Percentiles rank a stretch among this genome's conserved stretches.
Evolutionary conservation across 1,140 invertebrate genomes (phyloP).

Genomic region (Sweltsa coloradensis): DNA sequence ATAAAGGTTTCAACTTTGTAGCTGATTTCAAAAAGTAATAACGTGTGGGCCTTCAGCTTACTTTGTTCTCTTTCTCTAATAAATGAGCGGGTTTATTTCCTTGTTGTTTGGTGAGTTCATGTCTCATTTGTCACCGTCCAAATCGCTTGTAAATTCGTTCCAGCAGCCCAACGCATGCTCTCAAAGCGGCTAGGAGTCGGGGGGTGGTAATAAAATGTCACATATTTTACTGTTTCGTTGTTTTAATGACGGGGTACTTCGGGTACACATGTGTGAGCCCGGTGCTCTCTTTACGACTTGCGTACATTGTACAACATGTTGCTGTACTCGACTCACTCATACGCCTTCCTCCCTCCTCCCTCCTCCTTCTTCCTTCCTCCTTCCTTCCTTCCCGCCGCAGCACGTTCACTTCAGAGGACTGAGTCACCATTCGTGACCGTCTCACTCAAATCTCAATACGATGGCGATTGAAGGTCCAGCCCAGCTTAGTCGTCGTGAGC

Average conservation of each 20-base stretch:
- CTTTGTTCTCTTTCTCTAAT: not conserved
- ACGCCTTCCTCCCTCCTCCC: no score
- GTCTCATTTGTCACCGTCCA: conserved; percentile 3
- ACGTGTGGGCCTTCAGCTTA: not conserved
- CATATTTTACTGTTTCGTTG: conserved; percentile 7
- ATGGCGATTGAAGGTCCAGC: no score
- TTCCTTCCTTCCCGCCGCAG: no score
- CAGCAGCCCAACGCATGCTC: not conserved
- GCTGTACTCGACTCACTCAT: no score
- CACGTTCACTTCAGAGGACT: no score
- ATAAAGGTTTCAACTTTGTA: not conserved
- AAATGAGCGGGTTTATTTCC: conserved; percentile 1
- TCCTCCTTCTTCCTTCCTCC: no score
- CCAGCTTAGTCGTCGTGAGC: no score
- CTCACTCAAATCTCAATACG: no score
- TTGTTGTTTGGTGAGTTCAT: conserved; percentile 3
- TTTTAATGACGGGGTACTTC: not conserved
- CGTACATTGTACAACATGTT: not conserved
- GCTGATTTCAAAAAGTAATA: not conserved
- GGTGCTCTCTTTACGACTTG: not conserved
- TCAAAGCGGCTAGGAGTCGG: not conserved
- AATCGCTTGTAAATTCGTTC: not conserved
- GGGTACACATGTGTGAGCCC: not conserved
- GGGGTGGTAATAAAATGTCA: not conserved
- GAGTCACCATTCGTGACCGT: no score